phyloP scores from a whole-genome alignment of 2,888 invertebrate species.

The Conistra vaccinii region DNA sequence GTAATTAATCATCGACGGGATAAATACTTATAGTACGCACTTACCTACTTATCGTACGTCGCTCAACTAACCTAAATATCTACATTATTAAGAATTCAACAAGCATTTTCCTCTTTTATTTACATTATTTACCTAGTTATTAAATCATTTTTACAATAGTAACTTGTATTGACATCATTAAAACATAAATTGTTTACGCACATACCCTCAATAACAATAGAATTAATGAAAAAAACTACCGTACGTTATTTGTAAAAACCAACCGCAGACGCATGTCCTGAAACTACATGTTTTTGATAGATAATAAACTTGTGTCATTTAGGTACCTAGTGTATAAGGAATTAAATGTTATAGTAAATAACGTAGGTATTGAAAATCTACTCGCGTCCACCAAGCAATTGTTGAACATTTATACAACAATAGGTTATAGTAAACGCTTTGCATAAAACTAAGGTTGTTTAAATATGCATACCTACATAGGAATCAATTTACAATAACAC shows the following conservation, averaged over 20 bases:
- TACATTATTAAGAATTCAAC: slow-evolving; percentile 6
- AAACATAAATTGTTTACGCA: neutral
- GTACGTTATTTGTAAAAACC: slow-evolving; percentile 10
- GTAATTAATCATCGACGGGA: neutral
- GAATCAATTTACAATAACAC: slow-evolving; percentile 42
- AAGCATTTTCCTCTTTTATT: slow-evolving; percentile 5
- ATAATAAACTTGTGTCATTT: neutral
- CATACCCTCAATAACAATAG: slow-evolving; percentile 9
- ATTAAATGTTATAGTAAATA: slow-evolving; percentile 7
- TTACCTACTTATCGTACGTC: neutral
- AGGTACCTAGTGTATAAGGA: neutral
- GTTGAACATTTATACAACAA: slow-evolving; percentile 14
- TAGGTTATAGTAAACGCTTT: slow-evolving; percentile 27
- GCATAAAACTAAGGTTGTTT: slow-evolving; percentile 60
- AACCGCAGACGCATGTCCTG: neutral
- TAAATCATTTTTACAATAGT: neutral
- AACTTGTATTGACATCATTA: neutral
- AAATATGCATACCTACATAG: slow-evolving; percentile 39
- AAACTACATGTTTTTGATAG: slow-evolving; percentile 16
- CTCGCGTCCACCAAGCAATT: slow-evolving; percentile 36
- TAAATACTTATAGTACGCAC: neutral
- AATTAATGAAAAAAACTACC: too few relatives aligned
- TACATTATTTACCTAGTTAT: neutral
- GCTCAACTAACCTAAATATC: neutral
- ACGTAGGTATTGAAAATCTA: slow-evolving; percentile 34